A percentile compares a stretch with the other conserved stretches of the same genome.
phyloP scores from a whole-genome alignment of 1,140 invertebrate genomes.

The Coelopa frigida region DNA sequence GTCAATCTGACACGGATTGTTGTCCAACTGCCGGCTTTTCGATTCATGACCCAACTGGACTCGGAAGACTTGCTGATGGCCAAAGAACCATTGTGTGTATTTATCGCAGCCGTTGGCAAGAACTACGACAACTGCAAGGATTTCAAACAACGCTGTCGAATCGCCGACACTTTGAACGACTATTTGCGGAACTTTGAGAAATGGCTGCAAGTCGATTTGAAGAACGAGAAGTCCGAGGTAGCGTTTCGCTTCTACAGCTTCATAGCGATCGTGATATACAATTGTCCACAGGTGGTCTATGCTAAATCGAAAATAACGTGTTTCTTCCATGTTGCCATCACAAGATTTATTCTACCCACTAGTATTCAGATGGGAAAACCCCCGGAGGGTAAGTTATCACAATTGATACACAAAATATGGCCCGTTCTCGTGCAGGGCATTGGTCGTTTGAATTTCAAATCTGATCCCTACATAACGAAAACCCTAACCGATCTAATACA shows the following conservation, averaged over 20 bases:
- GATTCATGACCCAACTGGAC: constrained; percentile 8
- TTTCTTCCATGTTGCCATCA: constrained; percentile 39
- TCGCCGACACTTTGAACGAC: constrained; percentile 31
- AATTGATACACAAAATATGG: constrained; percentile 40
- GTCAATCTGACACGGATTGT: constrained; percentile 18
- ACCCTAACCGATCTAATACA: constrained; percentile 32
- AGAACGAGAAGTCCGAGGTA: constrained; percentile 22
- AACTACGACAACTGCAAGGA: constrained; percentile 16
- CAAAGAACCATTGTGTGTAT: constrained; percentile 35
- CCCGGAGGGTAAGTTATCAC: constrained; percentile 24
- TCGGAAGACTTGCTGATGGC: constrained; percentile 20
- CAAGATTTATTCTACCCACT: constrained; percentile 31
- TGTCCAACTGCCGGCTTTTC: constrained; percentile 24
- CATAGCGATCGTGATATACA: constrained; percentile 40
- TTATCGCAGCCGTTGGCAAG: constrained; percentile 34
- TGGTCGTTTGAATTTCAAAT: constrained; percentile 30
- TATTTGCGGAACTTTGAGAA: constrained; percentile 36
- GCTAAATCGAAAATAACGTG: constrained; percentile 36
- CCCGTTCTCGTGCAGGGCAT: constrained; percentile 39
- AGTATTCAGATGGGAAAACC: constrained; percentile 30
- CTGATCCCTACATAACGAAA: constrained; percentile 30
- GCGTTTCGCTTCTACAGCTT: constrained; percentile 36
- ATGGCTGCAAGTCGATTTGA: constrained; percentile 25
- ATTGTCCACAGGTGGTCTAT: constrained; percentile 34
- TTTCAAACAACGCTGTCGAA: constrained; percentile 22